Percentiles rank a stretch among this genome's conserved stretches.
Conservation (phyloP, 1,140 invertebrate genomes). For the Atta texana region DNA sequence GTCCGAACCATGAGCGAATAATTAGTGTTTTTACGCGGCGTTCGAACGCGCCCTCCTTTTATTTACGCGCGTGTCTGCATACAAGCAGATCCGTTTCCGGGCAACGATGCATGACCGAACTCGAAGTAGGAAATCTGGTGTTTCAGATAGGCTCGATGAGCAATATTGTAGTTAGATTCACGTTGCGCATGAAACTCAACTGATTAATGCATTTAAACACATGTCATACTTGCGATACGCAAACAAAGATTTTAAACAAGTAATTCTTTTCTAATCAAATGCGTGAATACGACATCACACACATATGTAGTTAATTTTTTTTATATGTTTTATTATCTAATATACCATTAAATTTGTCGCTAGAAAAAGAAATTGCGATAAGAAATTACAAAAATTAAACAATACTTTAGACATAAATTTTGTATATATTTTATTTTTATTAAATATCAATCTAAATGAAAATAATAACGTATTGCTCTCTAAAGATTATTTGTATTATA, state of each 20-base stretch:
- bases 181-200: conserved; percentile 18
- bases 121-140: conserved; percentile 72
- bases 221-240: not conserved
- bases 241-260: conserved; percentile 6
- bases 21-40: conserved; percentile 73
- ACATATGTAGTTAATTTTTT: not conserved
- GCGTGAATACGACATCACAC: not conserved
- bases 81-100: conserved; percentile 76
- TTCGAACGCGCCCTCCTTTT: conserved; percentile 70
- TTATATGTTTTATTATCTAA: too few relatives aligned
- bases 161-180: conserved; percentile 19
- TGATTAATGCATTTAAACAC: conserved; percentile 24
- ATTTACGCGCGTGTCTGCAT: conserved; percentile 68
- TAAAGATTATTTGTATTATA: not conserved
- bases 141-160: conserved; percentile 59
- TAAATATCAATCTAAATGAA: not conserved
- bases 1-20: conserved; percentile 60
- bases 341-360: too few relatives aligned
- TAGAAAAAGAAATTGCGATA: not conserved
- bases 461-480: not conserved
- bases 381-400: not conserved
- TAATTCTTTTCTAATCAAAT: not conserved
- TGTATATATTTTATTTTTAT: not conserved
- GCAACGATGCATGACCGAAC: conserved; percentile 76
- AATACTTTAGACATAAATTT: not conserved